Conservation (phyloP, 2,888 invertebrate species). For the Prosopocoilus inquinatus region DNA sequence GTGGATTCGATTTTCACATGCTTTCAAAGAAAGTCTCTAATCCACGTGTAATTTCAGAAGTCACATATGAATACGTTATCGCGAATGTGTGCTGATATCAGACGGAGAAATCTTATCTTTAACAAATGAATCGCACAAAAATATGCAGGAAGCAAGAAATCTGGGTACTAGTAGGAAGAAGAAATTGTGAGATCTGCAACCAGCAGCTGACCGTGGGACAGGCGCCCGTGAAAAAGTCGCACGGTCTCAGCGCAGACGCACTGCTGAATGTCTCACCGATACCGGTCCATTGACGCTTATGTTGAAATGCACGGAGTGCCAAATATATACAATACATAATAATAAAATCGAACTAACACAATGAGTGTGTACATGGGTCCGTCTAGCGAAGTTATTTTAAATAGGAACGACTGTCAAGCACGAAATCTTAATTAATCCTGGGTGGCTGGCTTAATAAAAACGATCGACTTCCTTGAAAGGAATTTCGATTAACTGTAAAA, state of each 20-base stretch:
- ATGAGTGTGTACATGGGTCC: background rate
- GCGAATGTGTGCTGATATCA: background rate
- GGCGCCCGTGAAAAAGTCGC: constrained; percentile 65
- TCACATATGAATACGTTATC: too few relatives aligned
- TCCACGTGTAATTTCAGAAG: too few relatives aligned
- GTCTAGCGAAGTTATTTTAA: too few relatives aligned
- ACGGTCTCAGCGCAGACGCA: constrained; percentile 56
- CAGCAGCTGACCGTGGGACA: constrained; percentile 57
- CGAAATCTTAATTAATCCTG: too few relatives aligned
- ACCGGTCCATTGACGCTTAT: constrained; percentile 16
- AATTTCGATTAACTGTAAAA: constrained; percentile 16
- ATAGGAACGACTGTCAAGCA: too few relatives aligned
- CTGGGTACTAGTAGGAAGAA: constrained; percentile 20
- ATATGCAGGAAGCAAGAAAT: constrained; percentile 11
- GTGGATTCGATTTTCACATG: too few relatives aligned
- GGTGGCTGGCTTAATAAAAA: too few relatives aligned
- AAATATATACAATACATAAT: constrained; percentile 8
- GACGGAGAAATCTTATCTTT: background rate
- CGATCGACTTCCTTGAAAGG: constrained; percentile 12
- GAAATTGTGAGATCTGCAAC: constrained; percentile 35
- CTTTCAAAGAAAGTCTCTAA: too few relatives aligned
- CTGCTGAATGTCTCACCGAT: constrained; percentile 37
- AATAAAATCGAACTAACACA: background rate
- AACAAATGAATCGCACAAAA: background rate
- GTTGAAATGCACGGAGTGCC: constrained; percentile 9